Conservation (phyloP, 2,888 invertebrate species). For the Bursaphelenchus okinawaensis region DNA sequence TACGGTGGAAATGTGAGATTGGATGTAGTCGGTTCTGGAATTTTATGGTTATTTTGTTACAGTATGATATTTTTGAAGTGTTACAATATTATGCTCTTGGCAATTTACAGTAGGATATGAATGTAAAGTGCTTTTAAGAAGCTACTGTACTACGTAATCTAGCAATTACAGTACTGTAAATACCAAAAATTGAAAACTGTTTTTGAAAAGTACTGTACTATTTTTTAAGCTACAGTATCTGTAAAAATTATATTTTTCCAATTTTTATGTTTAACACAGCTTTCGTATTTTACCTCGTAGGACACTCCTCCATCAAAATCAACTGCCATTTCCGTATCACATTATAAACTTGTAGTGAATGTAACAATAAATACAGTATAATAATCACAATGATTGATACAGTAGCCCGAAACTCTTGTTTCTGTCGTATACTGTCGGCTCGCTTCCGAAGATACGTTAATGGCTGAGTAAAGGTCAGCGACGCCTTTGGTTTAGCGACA, state of each 20-base stretch:
- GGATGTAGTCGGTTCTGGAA: conserved; percentile 53
- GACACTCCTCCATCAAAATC: conserved; percentile 46
- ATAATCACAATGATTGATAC: conserved; percentile 54
- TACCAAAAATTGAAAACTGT: too few species aligned
- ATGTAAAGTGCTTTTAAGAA: too few species aligned
- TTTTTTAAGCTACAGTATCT: too few species aligned
- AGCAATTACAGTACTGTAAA: too few species aligned
- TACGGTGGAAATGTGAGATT: conserved; percentile 47
- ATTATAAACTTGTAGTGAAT: conserved; percentile 47
- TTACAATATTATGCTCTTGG: too few species aligned
- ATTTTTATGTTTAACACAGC: too few species aligned
- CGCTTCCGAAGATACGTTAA: conserved; percentile 24
- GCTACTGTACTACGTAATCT: too few species aligned
- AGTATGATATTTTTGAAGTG: not conserved
- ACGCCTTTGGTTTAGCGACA: not conserved
- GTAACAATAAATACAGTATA: conserved; percentile 52
- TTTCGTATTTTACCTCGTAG: conserved; percentile 49
- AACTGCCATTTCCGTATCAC: conserved; percentile 54
- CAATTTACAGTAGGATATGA: too few species aligned
- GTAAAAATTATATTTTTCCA: too few species aligned
- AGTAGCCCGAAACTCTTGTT: conserved; percentile 49
- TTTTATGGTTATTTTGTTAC: too few species aligned
- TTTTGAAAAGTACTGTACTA: too few species aligned
- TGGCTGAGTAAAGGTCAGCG: conserved; percentile 20
- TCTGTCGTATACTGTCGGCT: conserved; percentile 43